phyloP scores from a whole-genome alignment of 2,113 vertebrate genomes.

The Lucifuga dentata region DNA sequence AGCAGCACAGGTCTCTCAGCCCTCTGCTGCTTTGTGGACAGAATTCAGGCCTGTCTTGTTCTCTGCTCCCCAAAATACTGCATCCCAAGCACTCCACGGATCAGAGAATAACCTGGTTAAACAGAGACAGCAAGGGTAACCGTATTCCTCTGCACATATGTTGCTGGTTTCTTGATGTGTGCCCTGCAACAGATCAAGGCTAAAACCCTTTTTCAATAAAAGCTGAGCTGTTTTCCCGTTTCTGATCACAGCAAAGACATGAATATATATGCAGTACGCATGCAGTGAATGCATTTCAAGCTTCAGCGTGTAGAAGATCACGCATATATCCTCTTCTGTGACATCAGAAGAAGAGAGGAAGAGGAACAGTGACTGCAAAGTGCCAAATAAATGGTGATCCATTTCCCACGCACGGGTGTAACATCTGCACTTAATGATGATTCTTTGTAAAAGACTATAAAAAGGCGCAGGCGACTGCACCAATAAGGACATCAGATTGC shows the following conservation, averaged over 20 bases:
- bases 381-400: constrained; percentile 25
- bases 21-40: constrained; percentile 69
- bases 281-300: neutral
- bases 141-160: neutral
- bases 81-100: constrained; percentile 53
- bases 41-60: constrained; percentile 61
- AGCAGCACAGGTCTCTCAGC: constrained; percentile 60
- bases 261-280: neutral
- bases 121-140: constrained; percentile 19
- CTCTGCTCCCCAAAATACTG: constrained; percentile 57
- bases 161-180: neutral
- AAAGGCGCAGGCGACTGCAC: constrained; percentile 44
- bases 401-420: constrained; percentile 5
- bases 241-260: neutral
- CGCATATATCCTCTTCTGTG: no score
- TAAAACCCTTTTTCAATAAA: neutral
- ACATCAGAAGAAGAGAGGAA: no score
- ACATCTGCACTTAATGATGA: constrained; percentile 37
- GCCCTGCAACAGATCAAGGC: neutral
- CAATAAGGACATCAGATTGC: constrained; percentile 38
- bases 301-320: no score
- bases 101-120: constrained; percentile 59
- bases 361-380: neutral
- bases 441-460: constrained; percentile 34
- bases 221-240: neutral